Conservation (phyloP, 2,113 vertebrate genomes). For the Anoplopoma fimbria region DNA sequence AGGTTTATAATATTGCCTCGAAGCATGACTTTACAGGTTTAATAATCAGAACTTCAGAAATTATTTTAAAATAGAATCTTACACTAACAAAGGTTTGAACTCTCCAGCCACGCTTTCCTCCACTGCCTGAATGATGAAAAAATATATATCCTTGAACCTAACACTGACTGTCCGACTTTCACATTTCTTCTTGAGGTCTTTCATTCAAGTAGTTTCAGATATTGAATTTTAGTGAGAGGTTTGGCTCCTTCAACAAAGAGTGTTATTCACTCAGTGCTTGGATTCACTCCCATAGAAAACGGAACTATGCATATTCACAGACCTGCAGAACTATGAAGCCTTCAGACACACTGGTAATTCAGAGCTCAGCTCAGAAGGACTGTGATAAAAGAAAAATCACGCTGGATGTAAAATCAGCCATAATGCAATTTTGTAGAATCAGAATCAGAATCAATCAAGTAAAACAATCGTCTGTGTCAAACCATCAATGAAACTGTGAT, state of each 20-base stretch:
- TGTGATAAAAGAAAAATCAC: slow-evolving; percentile 34
- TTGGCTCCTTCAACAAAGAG: slow-evolving; percentile 52
- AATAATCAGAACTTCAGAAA: neutral
- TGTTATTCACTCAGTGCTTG: slow-evolving; percentile 42
- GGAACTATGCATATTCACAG: slow-evolving; percentile 44
- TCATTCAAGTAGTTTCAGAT: slow-evolving; percentile 50
- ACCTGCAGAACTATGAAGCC: slow-evolving; percentile 22
- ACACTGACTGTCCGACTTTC: slow-evolving; percentile 23
- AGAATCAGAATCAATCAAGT: too few relatives aligned
- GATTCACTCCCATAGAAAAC: slow-evolving; percentile 47
- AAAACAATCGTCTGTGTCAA: neutral
- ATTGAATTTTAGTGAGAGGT: slow-evolving; percentile 41
- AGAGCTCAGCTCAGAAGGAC: slow-evolving; percentile 27
- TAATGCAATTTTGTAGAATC: slow-evolving; percentile 22
- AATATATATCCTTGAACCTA: slow-evolving; percentile 28
- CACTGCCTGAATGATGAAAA: slow-evolving; percentile 2
- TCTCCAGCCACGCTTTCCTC: slow-evolving; percentile 1
- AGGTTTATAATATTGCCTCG: neutral
- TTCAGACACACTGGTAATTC: slow-evolving; percentile 35
- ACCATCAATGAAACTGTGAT: neutral
- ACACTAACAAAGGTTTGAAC: slow-evolving; percentile 18
- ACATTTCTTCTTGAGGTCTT: slow-evolving; percentile 45
- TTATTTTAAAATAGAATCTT: slow-evolving; percentile 3
- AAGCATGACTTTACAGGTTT: neutral
- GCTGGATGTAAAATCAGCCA: slow-evolving; percentile 16